Conservation (phyloP, 2,888 invertebrate genomes). For the Teleogryllus oceanicus region DNA sequence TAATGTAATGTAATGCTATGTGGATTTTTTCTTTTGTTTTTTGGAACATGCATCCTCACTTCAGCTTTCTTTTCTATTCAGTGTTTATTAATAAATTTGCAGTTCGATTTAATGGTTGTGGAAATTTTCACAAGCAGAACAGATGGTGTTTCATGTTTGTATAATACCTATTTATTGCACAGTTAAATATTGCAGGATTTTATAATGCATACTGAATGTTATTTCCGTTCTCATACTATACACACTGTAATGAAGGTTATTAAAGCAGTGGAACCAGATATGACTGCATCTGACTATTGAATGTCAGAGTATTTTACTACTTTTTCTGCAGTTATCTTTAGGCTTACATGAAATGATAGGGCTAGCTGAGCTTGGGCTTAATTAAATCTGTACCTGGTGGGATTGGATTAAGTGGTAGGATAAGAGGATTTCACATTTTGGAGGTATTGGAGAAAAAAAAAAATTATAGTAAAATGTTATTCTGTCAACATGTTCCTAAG, state of each 20-base stretch:
- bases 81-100: not conserved
- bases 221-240: constrained; percentile 18
- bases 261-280: constrained; percentile 1
- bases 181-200: not conserved
- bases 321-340: not conserved
- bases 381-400: not conserved
- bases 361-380: no score
- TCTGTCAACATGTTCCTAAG: not conserved
- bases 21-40: no score
- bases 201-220: constrained; percentile 2
- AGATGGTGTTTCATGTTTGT: not conserved
- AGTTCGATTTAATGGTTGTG: not conserved
- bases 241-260: not conserved
- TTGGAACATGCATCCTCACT: constrained; percentile 7
- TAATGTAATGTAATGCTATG: no score
- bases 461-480: not conserved
- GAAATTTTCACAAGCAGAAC: not conserved
- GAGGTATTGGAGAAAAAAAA: not conserved
- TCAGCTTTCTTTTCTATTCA: not conserved
- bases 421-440: not conserved
- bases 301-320: not conserved
- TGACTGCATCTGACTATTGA: not conserved
- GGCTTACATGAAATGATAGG: no score
- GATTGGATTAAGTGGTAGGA: no score
- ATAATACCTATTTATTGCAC: not conserved